Conservation (phyloP, 1,140 invertebrate species). For the Eubasilissa regina region DNA sequence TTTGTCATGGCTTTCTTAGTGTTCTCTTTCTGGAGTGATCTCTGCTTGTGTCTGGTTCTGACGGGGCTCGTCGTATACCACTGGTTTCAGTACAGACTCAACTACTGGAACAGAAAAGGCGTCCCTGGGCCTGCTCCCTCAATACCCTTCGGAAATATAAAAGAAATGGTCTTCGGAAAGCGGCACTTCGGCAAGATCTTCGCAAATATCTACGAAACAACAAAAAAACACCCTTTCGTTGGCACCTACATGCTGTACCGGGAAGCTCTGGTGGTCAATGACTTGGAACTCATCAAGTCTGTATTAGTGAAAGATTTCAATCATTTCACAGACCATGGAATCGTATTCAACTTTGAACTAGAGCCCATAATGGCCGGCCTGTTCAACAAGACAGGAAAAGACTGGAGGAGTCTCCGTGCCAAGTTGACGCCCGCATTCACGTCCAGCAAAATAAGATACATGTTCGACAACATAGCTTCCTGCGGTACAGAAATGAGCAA, state of each 20-base stretch:
- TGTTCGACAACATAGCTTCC: slow-evolving; percentile 63
- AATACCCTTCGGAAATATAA: neutral
- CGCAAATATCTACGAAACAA: slow-evolving; percentile 63
- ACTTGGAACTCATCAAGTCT: slow-evolving; percentile 63
- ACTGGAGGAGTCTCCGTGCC: slow-evolving; percentile 71
- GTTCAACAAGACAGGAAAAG: slow-evolving; percentile 69
- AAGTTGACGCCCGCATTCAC: slow-evolving; percentile 74
- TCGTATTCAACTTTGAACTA: slow-evolving; percentile 67
- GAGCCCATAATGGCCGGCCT: slow-evolving; percentile 72
- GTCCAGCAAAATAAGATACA: slow-evolving; percentile 69
- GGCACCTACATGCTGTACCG: slow-evolving; percentile 67
- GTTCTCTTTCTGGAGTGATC: neutral
- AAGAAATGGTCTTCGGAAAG: neutral
- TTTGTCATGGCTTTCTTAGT: slow-evolving; percentile 58
- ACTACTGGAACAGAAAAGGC: slow-evolving; percentile 52
- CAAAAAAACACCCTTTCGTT: slow-evolving; percentile 66
- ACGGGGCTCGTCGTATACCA: neutral
- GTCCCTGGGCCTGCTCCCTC: neutral
- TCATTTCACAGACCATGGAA: slow-evolving; percentile 65
- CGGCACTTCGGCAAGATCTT: neutral
- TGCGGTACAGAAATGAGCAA: slow-evolving; percentile 43
- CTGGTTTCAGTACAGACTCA: neutral
- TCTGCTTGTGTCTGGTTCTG: too few species aligned
- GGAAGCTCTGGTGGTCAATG: slow-evolving; percentile 68
- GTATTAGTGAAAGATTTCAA: slow-evolving; percentile 76